Conservation (phyloP, 2,888 invertebrate species). For the Synergus japonicus region DNA sequence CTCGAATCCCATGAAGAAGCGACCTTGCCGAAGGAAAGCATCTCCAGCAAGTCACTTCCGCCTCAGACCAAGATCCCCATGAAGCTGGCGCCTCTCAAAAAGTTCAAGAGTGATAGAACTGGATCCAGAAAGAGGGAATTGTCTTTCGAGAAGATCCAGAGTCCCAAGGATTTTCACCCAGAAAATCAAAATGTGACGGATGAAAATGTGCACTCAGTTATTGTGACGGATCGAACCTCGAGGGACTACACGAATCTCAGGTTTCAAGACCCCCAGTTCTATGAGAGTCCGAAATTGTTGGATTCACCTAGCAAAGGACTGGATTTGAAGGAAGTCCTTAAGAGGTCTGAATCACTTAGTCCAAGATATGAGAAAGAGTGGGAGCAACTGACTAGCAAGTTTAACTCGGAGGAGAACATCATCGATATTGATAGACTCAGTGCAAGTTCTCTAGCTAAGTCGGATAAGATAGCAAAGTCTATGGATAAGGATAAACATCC, state of each 20-base stretch:
- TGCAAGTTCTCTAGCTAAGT: conserved; percentile 61
- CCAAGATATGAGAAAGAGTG: conserved; percentile 78
- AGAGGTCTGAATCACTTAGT: conserved; percentile 77
- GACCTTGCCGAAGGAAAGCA: conserved; percentile 65
- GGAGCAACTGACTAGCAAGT: conserved; percentile 77
- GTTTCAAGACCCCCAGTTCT: conserved; percentile 74
- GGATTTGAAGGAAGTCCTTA: conserved; percentile 77
- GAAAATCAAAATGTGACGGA: conserved; percentile 46
- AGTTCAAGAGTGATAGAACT: conserved; percentile 57
- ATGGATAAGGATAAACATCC: conserved; percentile 77
- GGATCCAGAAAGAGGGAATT: conserved; percentile 56
- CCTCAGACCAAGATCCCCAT: conserved; percentile 69
- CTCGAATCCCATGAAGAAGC: conserved; percentile 70
- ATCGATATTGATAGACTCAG: conserved; percentile 75
- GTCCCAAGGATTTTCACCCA: conserved; percentile 44
- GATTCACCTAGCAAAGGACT: conserved; percentile 52
- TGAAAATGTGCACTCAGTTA: conserved; percentile 56
- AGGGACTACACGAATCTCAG: conserved; percentile 72
- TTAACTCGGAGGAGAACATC: conserved; percentile 71
- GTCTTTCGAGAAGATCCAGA: conserved; percentile 49
- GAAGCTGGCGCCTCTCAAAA: conserved; percentile 69
- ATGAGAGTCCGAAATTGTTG: conserved; percentile 71
- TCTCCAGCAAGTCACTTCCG: conserved; percentile 51
- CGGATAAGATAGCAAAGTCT: conserved; percentile 42
- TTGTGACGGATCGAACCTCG: conserved; percentile 67